Percentiles rank a stretch among this genome's conserved stretches.
Evolutionary conservation across 2,888 invertebrate genomes (phyloP).

Genomic region (Horisme vitalbata): DNA sequence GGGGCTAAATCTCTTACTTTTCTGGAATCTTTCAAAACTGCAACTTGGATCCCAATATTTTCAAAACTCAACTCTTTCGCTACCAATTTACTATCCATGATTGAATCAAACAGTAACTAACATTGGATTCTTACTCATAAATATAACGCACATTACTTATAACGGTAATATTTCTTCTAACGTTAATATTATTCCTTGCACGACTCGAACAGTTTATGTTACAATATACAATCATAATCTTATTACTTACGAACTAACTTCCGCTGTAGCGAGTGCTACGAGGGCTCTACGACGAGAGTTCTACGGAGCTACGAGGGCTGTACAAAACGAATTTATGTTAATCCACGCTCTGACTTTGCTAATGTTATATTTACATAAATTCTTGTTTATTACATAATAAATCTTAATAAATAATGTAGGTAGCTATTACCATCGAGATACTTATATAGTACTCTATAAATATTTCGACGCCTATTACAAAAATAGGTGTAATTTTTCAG

Average conservation of each 20-base stretch:
- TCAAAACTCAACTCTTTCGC: too few species aligned
- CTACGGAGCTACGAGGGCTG: constrained; percentile 12
- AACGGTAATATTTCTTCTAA: neutral
- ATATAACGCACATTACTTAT: constrained; percentile 3
- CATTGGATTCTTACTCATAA: neutral
- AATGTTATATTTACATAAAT: neutral
- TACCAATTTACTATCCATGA: too few species aligned
- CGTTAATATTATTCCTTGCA: constrained; percentile 15
- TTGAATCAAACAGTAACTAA: too few species aligned
- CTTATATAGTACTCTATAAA: too few species aligned
- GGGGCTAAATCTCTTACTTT: too few species aligned
- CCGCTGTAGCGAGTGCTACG: constrained; percentile 25
- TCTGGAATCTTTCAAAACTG: too few species aligned
- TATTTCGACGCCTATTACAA: too few species aligned
- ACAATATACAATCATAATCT: constrained; percentile 29
- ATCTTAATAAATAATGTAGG: too few species aligned
- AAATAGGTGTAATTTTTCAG: too few species aligned
- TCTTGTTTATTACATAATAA: too few species aligned
- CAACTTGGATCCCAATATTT: too few species aligned
- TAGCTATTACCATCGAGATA: too few species aligned
- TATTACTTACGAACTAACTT: constrained; percentile 37
- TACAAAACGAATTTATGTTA: constrained; percentile 19
- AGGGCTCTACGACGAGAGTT: constrained; percentile 36
- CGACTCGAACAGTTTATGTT: constrained; percentile 7
- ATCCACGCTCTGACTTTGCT: neutral